A percentile compares a stretch with the other conserved stretches of the same genome.
Evolutionary conservation across 2,113 vertebrate species (phyloP).

Genomic region (Poeciliopsis turrubarensis): DNA sequence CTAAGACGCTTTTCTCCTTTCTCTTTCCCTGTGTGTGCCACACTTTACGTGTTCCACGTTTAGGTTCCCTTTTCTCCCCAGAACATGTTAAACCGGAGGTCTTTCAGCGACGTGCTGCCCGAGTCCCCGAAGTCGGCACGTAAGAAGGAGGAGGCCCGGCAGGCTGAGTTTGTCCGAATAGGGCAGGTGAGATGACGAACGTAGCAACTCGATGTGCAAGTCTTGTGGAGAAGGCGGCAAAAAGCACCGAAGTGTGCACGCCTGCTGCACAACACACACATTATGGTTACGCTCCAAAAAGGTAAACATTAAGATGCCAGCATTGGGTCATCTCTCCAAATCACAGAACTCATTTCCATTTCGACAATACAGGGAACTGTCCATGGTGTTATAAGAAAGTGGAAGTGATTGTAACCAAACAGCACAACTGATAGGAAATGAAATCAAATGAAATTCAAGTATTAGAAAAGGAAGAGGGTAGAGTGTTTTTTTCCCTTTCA

Average conservation of each 20-base stretch:
- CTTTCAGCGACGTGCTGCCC: conserved; percentile 96
- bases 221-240: neutral
- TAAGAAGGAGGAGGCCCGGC: conserved; percentile 97
- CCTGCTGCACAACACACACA: neutral
- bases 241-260: neutral
- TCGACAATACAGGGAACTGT: no score
- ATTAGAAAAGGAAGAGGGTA: no score
- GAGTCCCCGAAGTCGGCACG: conserved; percentile 96
- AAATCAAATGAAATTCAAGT: no score
- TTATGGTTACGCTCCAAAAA: neutral
- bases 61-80: conserved; percentile 86
- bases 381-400: no score
- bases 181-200: conserved; percentile 86
- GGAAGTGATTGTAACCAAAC: no score
- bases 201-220: conserved; percentile 3
- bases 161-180: conserved; percentile 95
- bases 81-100: conserved; percentile 98
- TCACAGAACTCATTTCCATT: no score
- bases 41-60: conserved; percentile 48
- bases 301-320: neutral
- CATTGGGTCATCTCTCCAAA: no score
- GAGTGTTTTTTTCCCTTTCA: no score
- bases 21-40: conserved; percentile 33
- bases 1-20: conserved; percentile 59
- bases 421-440: no score